Evolutionary conservation across 2,888 invertebrate species (phyloP), one percentile per base, ranked within the genome.

Genomic region (Polia nebulosa): DNA sequence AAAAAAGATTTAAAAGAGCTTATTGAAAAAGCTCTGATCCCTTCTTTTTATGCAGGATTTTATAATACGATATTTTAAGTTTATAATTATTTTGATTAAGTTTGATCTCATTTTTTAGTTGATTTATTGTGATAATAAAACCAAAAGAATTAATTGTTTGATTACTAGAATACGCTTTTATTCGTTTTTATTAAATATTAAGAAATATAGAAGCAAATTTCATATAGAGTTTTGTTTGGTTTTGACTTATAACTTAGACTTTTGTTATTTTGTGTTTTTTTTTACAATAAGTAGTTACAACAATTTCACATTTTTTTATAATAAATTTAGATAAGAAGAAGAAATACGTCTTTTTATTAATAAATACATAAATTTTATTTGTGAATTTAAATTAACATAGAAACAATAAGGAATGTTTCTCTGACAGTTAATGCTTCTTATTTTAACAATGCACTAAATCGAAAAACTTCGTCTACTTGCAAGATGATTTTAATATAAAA

Each of bases 11-110:
- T 32, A 11, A 32, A 52, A 52, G 32, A 41, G 41, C 44, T 65
- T 15, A n/a, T 65, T 15, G 41, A 41, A 53, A 58, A 53, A 34
- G 41, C 20, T 22, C 39, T 55, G 49, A 67, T 60, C 17, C 45
- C 66, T 15, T 59, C 59, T 25, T 55, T 39, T 32, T 47, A 63
- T 45, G 36, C 53, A 49, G 34, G 22, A 34, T 58, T 52, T 44
- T 45, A 58, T 65, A 58, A 59, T 59, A 20, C 65, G 15, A 45
- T 58, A 32, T 32, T 55, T 47, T 55, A 60, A 55, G 29, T 51
- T 51, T n/a, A 51, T 29, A 51, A 51, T 29, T 29, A 11, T 51
- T 51, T 51, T 51, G 29, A 51, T 51, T 51, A 27, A 51, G 51
- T 51, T 51, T 51, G 29, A 51, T 51, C 51, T 51, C 49, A 51